phyloP scores from a whole-genome alignment of 2,888 invertebrate species.

The Drosophila nigricruria region DNA sequence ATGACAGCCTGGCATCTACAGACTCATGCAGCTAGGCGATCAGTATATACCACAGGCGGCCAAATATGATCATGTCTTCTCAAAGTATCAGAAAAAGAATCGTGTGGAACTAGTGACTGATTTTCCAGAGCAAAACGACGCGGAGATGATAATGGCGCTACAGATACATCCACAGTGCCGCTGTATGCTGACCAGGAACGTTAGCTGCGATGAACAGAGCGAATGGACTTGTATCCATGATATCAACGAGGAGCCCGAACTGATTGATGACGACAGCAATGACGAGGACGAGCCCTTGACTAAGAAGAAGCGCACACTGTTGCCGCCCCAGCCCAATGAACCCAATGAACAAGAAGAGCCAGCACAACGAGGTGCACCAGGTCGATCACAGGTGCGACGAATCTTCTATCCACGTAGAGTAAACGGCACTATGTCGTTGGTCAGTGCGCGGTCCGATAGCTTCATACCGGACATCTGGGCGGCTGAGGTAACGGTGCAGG shows the following conservation, averaged over 20 bases:
- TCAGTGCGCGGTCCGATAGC: constrained; percentile 58
- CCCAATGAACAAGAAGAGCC: constrained; percentile 8
- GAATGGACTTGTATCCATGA: constrained; percentile 99
- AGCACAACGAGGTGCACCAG: neutral
- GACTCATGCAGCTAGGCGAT: constrained; percentile 94
- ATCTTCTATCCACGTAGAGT: constrained; percentile 10
- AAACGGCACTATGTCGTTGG: constrained; percentile 1
- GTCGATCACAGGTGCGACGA: constrained; percentile 13
- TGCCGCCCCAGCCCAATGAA: constrained; percentile 1
- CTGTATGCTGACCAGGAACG: constrained; percentile 95
- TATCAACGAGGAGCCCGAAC: constrained; percentile 89
- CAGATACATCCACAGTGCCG: constrained; percentile 87
- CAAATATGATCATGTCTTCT: constrained; percentile 93
- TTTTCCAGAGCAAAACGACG: constrained; percentile 94
- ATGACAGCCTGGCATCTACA: constrained; percentile 94
- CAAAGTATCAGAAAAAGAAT: constrained; percentile 90
- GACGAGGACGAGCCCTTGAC: constrained; percentile 62
- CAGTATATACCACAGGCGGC: constrained; percentile 93
- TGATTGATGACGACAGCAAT: constrained; percentile 81
- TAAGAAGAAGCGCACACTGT: constrained; percentile 50
- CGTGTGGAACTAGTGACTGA: constrained; percentile 96
- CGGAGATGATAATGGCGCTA: constrained; percentile 95
- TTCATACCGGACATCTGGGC: constrained; percentile 85
- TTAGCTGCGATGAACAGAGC: constrained; percentile 93
- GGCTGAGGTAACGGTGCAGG: constrained; percentile 84